Percentiles rank a stretch among this genome's conserved stretches.
Evolutionary conservation across 2,888 invertebrate species (phyloP).

Genomic region (Scaptodrosophila latifasciaeformis): DNA sequence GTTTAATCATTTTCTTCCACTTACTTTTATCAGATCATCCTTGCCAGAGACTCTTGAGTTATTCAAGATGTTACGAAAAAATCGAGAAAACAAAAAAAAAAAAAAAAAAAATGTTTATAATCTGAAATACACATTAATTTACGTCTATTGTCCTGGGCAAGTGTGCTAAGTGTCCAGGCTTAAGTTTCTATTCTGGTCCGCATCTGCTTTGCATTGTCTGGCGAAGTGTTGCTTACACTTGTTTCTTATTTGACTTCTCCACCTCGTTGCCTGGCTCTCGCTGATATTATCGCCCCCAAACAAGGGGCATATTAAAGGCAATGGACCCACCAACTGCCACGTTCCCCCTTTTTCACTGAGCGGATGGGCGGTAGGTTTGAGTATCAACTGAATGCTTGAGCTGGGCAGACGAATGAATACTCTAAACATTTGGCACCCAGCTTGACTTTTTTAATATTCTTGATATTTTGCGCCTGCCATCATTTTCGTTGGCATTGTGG

Average conservation of each 20-base stretch:
- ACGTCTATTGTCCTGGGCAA: slow-evolving; percentile 51
- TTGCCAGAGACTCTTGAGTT: no score
- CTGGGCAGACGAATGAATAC: background rate
- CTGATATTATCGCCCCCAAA: slow-evolving; percentile 57
- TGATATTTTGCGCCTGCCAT: slow-evolving; percentile 64
- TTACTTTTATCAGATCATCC: no score
- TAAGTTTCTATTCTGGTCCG: slow-evolving; percentile 22
- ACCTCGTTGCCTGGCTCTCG: slow-evolving; percentile 22
- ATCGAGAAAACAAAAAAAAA: no score
- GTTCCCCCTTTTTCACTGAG: slow-evolving; percentile 25
- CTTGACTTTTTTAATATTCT: slow-evolving; percentile 67
- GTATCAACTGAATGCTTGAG: no score
- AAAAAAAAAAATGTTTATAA: no score
- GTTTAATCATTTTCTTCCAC: no score
- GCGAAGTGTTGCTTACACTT: slow-evolving; percentile 45
- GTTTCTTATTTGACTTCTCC: no score
- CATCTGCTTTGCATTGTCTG: slow-evolving; percentile 40
- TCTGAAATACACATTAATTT: slow-evolving; percentile 59
- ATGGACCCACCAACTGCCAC: slow-evolving; percentile 2
- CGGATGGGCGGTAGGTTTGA: no score
- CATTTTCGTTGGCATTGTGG: slow-evolving; percentile 52
- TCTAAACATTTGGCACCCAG: slow-evolving; percentile 56
- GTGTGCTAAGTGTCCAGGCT: slow-evolving; percentile 27
- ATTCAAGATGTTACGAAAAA: no score
- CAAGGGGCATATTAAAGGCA: slow-evolving; percentile 40